These are phyloP conservation scores for Aphelocoma coerulescens DNA, from an alignment of 2,113 vertebrate genomes.

Conservation along the genomic window DNA sequence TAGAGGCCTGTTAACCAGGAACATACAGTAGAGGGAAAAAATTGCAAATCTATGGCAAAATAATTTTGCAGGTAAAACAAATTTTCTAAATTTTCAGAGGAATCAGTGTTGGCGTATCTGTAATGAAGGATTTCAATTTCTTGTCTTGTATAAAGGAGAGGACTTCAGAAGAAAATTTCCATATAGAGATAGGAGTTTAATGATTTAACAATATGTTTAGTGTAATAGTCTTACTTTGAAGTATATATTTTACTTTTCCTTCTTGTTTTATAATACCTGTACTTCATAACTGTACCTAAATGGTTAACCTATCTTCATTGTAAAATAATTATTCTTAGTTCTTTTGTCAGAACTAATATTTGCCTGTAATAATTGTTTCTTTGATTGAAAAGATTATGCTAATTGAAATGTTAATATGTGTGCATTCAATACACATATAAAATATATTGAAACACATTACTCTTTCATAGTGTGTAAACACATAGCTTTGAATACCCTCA, in stretches of 20 bases:
- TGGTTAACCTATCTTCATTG: not conserved
- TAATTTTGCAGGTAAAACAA: conserved; percentile 7
- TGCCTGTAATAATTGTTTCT: not conserved
- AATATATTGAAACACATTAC: not conserved
- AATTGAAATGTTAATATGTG: not conserved
- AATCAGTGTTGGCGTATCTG: not conserved
- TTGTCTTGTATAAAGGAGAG: not conserved
- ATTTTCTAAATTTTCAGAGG: not conserved
- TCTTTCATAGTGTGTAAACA: not conserved
- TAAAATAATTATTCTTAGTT: not conserved
- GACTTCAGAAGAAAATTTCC: not conserved
- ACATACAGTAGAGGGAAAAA: not conserved
- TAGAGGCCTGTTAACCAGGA: conserved; percentile 12
- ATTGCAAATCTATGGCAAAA: not conserved
- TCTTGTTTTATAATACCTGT: not conserved
- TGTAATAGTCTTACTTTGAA: not conserved
- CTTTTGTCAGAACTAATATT: not conserved
- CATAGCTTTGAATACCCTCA: not conserved
- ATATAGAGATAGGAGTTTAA: not conserved
- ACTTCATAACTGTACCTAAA: not conserved
- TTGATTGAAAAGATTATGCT: not conserved
- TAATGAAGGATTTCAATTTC: not conserved
- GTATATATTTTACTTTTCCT: not conserved
- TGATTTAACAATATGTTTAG: not conserved
- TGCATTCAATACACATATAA: not conserved